Evolutionary conservation across 2,797 vertebrate species (phyloP), one percentile per base, ranked within the genome.

Genomic region (Ctenopoma kingsleyae): DNA sequence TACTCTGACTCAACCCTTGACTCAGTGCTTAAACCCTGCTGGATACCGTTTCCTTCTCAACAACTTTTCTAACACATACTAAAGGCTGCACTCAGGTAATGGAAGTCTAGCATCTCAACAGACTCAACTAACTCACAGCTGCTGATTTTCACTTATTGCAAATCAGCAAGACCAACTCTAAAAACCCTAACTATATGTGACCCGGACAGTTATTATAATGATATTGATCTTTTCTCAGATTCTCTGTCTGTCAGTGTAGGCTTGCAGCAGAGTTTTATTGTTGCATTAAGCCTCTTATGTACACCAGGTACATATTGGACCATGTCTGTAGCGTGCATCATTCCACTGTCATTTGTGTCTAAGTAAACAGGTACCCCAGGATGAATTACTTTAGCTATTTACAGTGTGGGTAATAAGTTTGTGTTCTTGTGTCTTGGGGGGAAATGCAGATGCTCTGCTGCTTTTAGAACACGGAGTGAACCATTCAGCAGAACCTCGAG

Each of bases 131-230:
- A 56, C 17, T 43, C 38, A 19, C 35, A 64, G 27, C 19, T 30
- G 15, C 15, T 65, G 52, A 61, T 71, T 20, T 78, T 67, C 8
- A 19, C 38, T 48, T 27, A 38, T 75, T 67, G 64, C 40, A 69
- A 51, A 58, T 66, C 54, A 43, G n/a, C n/a, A n/a, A n/a, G 12
- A 38, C 35, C 47, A 55, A 25, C 62, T 73, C 50, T 71, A 27
- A 35, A 56, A 59, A 74, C 75, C 74, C 61, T 68, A 69, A 4
- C 27, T 54, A 51, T 22, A 40, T 30, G 27, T 66, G 20, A 75
- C 60, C 69, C 57, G 23, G 2, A 17, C 9, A 15, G 12, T 40
- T 4, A 11, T 36, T 36, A 9, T 36, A 57, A 55, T 72, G 50
- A 63, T 13, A 63, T 20, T 19, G 22, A 48, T 32, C 17, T 22